phyloP scores from a whole-genome alignment of 53 echinoderm and acorn worm species.

The Paelopatides confundens region DNA sequence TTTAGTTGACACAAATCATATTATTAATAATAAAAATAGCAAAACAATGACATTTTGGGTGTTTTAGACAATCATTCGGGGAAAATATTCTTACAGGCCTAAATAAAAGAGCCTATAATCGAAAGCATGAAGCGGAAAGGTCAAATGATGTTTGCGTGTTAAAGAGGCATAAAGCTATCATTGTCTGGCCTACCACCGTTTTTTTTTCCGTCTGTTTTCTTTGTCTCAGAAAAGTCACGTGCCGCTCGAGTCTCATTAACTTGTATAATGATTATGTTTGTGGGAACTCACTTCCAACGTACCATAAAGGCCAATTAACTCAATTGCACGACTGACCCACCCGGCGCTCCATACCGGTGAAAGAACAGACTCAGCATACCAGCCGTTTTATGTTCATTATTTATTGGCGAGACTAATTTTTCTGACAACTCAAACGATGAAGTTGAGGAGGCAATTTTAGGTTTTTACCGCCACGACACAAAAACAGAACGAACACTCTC shows the following conservation, averaged over 20 bases:
- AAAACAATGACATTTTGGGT: no score
- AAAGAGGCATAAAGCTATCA: neutral
- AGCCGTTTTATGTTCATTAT: constrained; percentile 49
- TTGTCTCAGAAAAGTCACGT: constrained; percentile 29
- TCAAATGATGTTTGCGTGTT: neutral
- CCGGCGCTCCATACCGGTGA: constrained; percentile 20
- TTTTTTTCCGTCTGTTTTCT: neutral
- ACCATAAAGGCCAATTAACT: constrained; percentile 52
- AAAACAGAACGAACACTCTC: constrained; percentile 15
- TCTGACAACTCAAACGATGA: constrained; percentile 34
- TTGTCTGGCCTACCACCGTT: neutral
- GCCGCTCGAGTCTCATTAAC: constrained; percentile 31
- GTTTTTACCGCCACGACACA: constrained; percentile 3
- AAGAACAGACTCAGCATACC: constrained; percentile 42
- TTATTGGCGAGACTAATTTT: constrained; percentile 44
- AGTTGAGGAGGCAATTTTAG: constrained; percentile 22
- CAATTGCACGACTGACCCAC: constrained; percentile 34
- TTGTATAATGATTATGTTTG: constrained; percentile 41
- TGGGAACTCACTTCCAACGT: constrained; percentile 2
- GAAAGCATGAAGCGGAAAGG: neutral
- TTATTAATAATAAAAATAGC: no score
- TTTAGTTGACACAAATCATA: no score
- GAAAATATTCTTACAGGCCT: no score
- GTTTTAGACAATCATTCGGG: no score
- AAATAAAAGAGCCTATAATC: no score